Percentiles rank a stretch among this genome's conserved stretches.
Evolutionary conservation across 2,888 invertebrate species (phyloP).

Genomic region (Melanargia galathea): DNA sequence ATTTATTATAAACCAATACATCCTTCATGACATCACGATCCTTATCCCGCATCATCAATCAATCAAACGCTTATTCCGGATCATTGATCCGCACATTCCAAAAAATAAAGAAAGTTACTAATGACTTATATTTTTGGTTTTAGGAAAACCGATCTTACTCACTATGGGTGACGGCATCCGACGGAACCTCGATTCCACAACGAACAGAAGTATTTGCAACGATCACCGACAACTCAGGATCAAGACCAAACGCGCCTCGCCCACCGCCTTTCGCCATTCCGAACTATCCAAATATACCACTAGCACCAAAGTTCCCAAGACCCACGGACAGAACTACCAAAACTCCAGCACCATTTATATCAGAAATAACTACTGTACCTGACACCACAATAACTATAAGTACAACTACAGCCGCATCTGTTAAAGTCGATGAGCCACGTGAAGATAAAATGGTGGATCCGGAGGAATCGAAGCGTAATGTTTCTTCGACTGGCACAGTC

Average conservation of each 20-base stretch:
- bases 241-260: constrained; percentile 54
- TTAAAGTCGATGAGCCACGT: constrained; percentile 53
- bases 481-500: constrained; percentile 51
- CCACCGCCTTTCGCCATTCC: constrained; percentile 59
- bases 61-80: no score
- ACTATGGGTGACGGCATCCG: constrained; percentile 71
- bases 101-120: no score
- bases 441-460: constrained; percentile 47
- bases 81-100: no score
- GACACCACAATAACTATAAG: constrained; percentile 56
- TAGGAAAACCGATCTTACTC: constrained; percentile 74
- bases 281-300: constrained; percentile 45
- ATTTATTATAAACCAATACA: no score
- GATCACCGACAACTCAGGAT: constrained; percentile 62
- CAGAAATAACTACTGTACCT: constrained; percentile 62
- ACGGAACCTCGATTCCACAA: constrained; percentile 67
- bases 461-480: constrained; percentile 54
- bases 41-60: no score
- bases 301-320: constrained; percentile 52
- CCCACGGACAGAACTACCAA: constrained; percentile 60
- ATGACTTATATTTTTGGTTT: constrained; percentile 41
- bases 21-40: no score
- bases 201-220: constrained; percentile 69
- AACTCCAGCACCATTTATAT: constrained; percentile 54
- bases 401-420: constrained; percentile 50